Conservation (phyloP, 2,113 vertebrate genomes). For the Gnathonemus longibarbis region DNA sequence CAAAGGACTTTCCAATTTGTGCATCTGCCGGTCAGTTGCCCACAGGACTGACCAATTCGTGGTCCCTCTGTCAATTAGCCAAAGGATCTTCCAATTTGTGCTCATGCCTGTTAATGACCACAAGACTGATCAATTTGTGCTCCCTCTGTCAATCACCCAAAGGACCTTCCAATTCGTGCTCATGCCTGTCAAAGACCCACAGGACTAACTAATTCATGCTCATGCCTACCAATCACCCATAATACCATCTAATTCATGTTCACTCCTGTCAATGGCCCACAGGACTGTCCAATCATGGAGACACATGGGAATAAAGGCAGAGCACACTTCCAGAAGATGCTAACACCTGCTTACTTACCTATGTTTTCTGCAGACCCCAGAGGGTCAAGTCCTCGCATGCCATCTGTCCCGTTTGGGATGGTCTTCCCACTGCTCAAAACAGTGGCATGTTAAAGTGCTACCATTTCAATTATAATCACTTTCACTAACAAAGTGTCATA, state of each 20-base stretch:
- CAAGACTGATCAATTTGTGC: too few species aligned
- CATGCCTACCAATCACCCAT: not conserved
- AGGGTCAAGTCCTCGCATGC: conserved; percentile 50
- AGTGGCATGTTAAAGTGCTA: not conserved
- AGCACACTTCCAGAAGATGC: not conserved
- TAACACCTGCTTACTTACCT: conserved; percentile 58
- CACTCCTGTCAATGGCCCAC: not conserved
- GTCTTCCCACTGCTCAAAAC: conserved; percentile 77
- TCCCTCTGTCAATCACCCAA: too few species aligned
- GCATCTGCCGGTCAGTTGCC: not conserved
- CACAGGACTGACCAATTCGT: not conserved
- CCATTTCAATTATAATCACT: not conserved
- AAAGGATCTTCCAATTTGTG: too few species aligned
- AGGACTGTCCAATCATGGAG: not conserved
- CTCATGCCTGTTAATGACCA: too few species aligned
- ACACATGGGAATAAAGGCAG: not conserved
- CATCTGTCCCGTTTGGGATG: conserved; percentile 73
- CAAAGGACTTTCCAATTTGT: not conserved
- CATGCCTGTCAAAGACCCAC: too few species aligned
- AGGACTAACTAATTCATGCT: not conserved
- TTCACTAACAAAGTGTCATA: not conserved
- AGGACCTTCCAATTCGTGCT: too few species aligned
- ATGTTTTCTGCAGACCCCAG: conserved; percentile 69
- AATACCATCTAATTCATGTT: not conserved
- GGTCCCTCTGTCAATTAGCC: too few species aligned